These are phyloP conservation scores for Tortricodes alternella DNA, from an alignment of 2,888 invertebrate genomes.

Conservation along the genomic window DNA sequence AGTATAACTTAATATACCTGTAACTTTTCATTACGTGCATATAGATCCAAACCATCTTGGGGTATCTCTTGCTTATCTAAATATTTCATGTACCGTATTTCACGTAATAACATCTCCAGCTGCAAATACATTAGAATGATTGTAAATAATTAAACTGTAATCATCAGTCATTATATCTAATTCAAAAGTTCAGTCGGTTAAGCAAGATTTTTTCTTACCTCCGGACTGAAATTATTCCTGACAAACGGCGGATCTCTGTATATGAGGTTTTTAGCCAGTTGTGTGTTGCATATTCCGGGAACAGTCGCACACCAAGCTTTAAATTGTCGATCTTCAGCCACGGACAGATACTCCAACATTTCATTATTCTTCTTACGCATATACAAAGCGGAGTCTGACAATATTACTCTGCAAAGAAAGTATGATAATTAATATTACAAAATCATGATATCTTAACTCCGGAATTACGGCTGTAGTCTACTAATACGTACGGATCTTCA, in stretches of 20 bases:
- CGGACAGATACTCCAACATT: slow-evolving; percentile 85
- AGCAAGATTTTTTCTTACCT: slow-evolving; percentile 58
- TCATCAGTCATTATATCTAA: not conserved
- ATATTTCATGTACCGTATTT: slow-evolving; percentile 90
- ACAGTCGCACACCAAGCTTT: slow-evolving; percentile 87
- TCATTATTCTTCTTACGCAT: slow-evolving; percentile 85
- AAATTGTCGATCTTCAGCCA: slow-evolving; percentile 84
- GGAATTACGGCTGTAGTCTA: too few relatives aligned
- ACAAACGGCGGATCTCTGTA: slow-evolving; percentile 81
- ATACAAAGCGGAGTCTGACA: slow-evolving; percentile 80
- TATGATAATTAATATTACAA: too few relatives aligned
- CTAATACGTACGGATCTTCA: slow-evolving; percentile 83
- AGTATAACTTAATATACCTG: slow-evolving; percentile 65
- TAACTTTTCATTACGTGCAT: slow-evolving; percentile 86
- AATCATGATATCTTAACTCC: too few relatives aligned
- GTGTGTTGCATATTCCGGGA: slow-evolving; percentile 83
- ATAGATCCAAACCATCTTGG: slow-evolving; percentile 84
- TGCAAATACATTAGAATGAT: slow-evolving; percentile 49
- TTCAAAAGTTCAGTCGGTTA: not conserved
- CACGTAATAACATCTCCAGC: slow-evolving; percentile 89
- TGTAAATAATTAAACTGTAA: not conserved
- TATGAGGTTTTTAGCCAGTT: slow-evolving; percentile 85
- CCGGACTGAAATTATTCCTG: slow-evolving; percentile 86
- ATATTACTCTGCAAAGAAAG: slow-evolving; percentile 76
- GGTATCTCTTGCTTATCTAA: slow-evolving; percentile 85